Conservation (phyloP, 2,113 vertebrate genomes). For the Poecilia latipinna region DNA sequence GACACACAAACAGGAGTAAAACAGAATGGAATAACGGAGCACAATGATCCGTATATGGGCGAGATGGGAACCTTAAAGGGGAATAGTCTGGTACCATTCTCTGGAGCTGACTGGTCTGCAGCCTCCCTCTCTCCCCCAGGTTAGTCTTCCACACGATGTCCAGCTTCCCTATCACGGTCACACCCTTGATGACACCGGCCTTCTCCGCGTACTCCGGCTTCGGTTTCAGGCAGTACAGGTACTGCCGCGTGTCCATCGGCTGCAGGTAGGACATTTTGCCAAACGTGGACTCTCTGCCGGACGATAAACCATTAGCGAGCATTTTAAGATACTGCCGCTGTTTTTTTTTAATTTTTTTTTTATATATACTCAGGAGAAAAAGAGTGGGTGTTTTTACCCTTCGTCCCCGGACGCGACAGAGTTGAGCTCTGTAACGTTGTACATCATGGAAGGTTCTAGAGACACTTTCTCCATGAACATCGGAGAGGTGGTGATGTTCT, state of each 20-base stretch:
- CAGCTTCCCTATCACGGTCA: conserved; percentile 97
- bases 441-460: conserved; percentile 96
- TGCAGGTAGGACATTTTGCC: conserved; percentile 95
- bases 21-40: background rate
- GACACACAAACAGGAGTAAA: background rate
- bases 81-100: conserved; percentile 86
- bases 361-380: background rate
- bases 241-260: conserved; percentile 97
- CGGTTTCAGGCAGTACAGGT: conserved; percentile 96
- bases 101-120: conserved; percentile 98
- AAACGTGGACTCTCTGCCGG: conserved; percentile 90
- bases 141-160: conserved; percentile 99
- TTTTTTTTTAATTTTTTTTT: too few relatives aligned
- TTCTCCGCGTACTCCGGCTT: conserved; percentile 98
- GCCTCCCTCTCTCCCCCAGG: conserved; percentile 92
- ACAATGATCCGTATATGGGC: background rate
- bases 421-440: conserved; percentile 95
- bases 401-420: conserved; percentile 76
- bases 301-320: background rate
- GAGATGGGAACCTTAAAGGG: background rate
- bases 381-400: conserved; percentile 77
- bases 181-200: conserved; percentile 96
- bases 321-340: background rate
- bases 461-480: conserved; percentile 99
- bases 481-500: conserved; percentile 98